These are phyloP conservation scores for Amiota communis DNA, from an alignment of 2,888 invertebrate genomes.

Conservation along the genomic window DNA sequence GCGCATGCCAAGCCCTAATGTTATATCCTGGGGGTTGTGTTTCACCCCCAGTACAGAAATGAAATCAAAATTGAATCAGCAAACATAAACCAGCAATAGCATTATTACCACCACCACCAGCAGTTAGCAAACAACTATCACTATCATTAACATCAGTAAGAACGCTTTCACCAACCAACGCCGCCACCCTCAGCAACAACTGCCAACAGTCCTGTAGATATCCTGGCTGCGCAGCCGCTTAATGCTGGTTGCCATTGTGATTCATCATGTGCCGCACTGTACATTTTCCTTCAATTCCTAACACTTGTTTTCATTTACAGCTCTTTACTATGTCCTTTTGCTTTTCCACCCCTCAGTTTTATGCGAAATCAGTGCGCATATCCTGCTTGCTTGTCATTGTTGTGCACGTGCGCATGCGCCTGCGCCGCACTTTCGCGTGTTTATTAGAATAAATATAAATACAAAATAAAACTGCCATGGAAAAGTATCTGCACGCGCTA, in stretches of 20 bases:
- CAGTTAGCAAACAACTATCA: conserved; percentile 12
- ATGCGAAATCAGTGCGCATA: conserved; percentile 54
- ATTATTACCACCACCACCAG: conserved; percentile 29
- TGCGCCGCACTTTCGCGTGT: conserved; percentile 59
- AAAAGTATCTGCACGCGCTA: conserved; percentile 52
- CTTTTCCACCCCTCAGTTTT: conserved; percentile 45
- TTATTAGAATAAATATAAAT: conserved; percentile 14
- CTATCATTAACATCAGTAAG: conserved; percentile 32
- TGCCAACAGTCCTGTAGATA: not conserved
- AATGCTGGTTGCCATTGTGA: conserved; percentile 20
- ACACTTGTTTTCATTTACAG: conserved; percentile 60
- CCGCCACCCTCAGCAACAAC: not conserved
- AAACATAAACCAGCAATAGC: conserved; percentile 10
- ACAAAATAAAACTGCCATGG: conserved; percentile 28
- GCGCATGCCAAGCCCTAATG: conserved; percentile 49
- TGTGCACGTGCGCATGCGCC: conserved; percentile 49
- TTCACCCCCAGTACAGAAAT: conserved; percentile 17
- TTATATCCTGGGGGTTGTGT: conserved; percentile 11
- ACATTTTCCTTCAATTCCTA: conserved; percentile 51
- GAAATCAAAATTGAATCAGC: conserved; percentile 11
- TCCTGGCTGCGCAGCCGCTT: conserved; percentile 7
- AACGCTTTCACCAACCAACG: not conserved
- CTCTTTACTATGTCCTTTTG: conserved; percentile 28
- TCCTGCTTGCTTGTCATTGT: conserved; percentile 38
- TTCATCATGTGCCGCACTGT: conserved; percentile 36